Percentiles rank a stretch among this genome's conserved stretches.
Evolutionary conservation across 2,888 invertebrate species (phyloP).

Genomic region (Pantelozetes paolii): DNA sequence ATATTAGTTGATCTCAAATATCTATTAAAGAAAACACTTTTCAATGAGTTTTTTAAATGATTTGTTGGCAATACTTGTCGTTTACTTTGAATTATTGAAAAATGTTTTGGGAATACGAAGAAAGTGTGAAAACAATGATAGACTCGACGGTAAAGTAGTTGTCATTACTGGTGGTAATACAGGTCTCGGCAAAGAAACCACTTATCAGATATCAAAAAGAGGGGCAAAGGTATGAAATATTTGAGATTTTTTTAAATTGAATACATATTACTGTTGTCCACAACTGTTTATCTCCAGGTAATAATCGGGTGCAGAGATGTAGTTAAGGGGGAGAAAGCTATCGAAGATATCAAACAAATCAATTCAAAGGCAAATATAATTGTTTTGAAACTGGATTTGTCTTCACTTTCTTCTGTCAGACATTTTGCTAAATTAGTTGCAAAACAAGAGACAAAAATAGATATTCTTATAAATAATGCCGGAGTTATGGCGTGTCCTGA

Average conservation of each 20-base stretch:
- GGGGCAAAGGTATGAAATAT: conserved; percentile 47
- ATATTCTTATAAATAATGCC: conserved; percentile 47
- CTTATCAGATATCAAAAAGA: conserved; percentile 50
- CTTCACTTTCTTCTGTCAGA: conserved; percentile 65
- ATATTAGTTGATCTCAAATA: no score
- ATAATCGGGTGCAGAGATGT: conserved; percentile 50
- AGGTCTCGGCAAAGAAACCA: conserved; percentile 52
- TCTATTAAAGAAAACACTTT: no score
- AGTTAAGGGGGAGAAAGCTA: conserved; percentile 49
- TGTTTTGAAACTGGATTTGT: conserved; percentile 61
- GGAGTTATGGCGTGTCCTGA: conserved; percentile 41
- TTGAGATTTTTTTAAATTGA: no score
- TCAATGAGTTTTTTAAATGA: no score
- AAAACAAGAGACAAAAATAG: conserved; percentile 41
- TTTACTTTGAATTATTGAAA: no score
- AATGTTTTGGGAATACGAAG: no score
- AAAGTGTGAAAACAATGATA: neutral
- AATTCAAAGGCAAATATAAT: no score
- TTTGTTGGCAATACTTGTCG: no score
- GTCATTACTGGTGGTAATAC: conserved; percentile 52
- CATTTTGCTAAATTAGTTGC: conserved; percentile 59
- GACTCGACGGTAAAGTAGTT: conserved; percentile 50
- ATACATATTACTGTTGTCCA: no score
- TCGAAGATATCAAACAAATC: conserved; percentile 50
- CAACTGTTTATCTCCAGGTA: no score